Base-by-base conservation (phyloP, 2,113 vertebrate species). In the Cinclus mexicanus region DNA sequence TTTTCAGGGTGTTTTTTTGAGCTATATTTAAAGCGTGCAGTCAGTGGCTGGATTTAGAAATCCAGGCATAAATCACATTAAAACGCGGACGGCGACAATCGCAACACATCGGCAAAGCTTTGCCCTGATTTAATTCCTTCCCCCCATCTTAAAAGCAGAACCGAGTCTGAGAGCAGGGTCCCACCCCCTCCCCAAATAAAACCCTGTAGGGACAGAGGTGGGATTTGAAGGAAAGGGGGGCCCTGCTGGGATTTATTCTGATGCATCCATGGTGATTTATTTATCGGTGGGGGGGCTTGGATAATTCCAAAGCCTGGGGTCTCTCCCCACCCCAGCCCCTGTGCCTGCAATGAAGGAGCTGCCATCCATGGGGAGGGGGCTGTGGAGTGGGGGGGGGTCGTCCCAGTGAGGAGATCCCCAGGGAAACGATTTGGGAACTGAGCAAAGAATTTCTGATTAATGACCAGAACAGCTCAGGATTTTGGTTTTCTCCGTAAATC, bases 11-110 rank as follows among this genome's bases (percentile, higher is more conserved):
- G 72, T 8, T 88, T 88, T 89, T 88, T 72, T 46, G 84, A 84
- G 88, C 92, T 89, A 55, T 93, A 89, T 95, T 94, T 93, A 90
- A 91, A 79, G 78, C 12, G 2, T 56, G 63, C 70, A 94, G 94
- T 80, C 85, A 86, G 93, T 12, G 90, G 74, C 93, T 90, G 79
- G 57, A 79, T 85, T 76, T 88, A 94, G 90, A 91, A 94, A 95
- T 25, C 55, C 90, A 18, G 85, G 68, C 88, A 78, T 83, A 94
- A 91, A 95, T 94, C 91, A 67, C 92, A 67, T 88, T 85, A 78
- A 90, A 90, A 81, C 65, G 7, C 31, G 69, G 82, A 65, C 53
- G 37, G 87, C 7, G 25, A 92, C 26, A 29, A 71, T 67, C 71
- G 71, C 86, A 55, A 16, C 1, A 33, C 65, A 10, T 42, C 61